phyloP scores from a whole-genome alignment of 2,888 invertebrate genomes.

The Tridacna crocea region DNA sequence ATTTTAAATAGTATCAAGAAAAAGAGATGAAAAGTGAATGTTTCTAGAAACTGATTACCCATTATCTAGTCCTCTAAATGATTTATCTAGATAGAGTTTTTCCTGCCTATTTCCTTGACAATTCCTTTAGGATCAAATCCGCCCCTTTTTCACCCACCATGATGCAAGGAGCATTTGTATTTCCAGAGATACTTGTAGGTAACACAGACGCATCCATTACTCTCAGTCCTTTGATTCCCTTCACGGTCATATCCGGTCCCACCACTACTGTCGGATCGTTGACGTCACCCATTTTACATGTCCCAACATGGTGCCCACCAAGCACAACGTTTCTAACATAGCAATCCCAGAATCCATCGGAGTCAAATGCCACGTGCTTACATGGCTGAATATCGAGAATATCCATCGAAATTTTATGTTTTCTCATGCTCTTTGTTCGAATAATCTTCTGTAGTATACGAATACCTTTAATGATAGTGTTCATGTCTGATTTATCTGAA shows the following conservation, averaged over 20 bases:
- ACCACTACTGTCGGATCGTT: slow-evolving; percentile 87
- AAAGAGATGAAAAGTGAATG: too few relatives aligned
- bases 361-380: slow-evolving; percentile 23
- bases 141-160: slow-evolving; percentile 49
- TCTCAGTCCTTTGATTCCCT: slow-evolving; percentile 30
- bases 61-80: too few relatives aligned
- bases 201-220: slow-evolving; percentile 44
- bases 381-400: slow-evolving; percentile 10
- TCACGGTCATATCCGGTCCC: slow-evolving; percentile 85
- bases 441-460: slow-evolving; percentile 15
- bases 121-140: slow-evolving; percentile 31
- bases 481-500: slow-evolving; percentile 79
- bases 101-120: too few relatives aligned
- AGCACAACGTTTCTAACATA: slow-evolving; percentile 29
- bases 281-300: slow-evolving; percentile 88
- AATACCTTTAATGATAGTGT: slow-evolving; percentile 36
- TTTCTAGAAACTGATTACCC: too few relatives aligned
- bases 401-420: slow-evolving; percentile 14
- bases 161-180: slow-evolving; percentile 38
- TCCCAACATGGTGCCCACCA: slow-evolving; percentile 88
- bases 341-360: slow-evolving; percentile 49
- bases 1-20: too few relatives aligned
- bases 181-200: slow-evolving; percentile 35
- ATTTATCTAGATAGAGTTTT: too few relatives aligned
- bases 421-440: slow-evolving; percentile 17